Evolutionary conservation across 23 tunicate genomes (phyloP), one percentile per base, ranked within the genome.

Genomic region (Botrylloides violaceus): DNA sequence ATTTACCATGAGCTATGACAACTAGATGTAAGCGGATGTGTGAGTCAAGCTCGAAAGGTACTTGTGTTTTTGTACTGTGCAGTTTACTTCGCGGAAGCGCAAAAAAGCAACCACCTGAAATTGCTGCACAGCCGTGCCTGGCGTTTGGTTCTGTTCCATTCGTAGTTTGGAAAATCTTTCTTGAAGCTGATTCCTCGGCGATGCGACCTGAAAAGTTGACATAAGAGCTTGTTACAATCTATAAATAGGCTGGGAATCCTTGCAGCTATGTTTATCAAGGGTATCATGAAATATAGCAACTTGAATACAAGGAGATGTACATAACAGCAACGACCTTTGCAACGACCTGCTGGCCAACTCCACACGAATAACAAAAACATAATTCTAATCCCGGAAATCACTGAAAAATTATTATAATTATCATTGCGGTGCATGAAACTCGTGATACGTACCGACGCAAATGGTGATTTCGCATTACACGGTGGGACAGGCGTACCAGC

Each of bases 151-250:
- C 34, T 77, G 83, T 39, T 79, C 63, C 30, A 88, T 73, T 32
- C 75, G 71, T 5, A 88, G 80, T 53, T 88, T 77, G 28, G 88
- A 82, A 61, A 88, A 88, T 2, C 58, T 58, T 49, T 88, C 96
- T 59, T 64, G 96, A 31, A 88, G 80, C 53, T 87, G 95, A 30
- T 80, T 80, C 32, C 96, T 63, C 19, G 96, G 96, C 22, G 96
- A 88, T 60, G 82, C 32, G 2, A 71, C 95, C 7, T 59, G 9
- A 6, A 59, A 59, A 26, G 19, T 7, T 47, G 55, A 47, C 55
- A 47, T 47, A 12, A 47, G 15, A 47, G 12, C n/a, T n/a, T n/a
- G n/a, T n/a, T n/a, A 43, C 9, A 43, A 43, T 43, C 12, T 43
- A 43, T 7, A 43, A 43, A 43, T 15, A 43, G 12, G 53, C 53